Percentiles rank a stretch among this genome's conserved stretches.
Conservation (phyloP, 2,888 invertebrate species). For the Cetonia aurata region DNA sequence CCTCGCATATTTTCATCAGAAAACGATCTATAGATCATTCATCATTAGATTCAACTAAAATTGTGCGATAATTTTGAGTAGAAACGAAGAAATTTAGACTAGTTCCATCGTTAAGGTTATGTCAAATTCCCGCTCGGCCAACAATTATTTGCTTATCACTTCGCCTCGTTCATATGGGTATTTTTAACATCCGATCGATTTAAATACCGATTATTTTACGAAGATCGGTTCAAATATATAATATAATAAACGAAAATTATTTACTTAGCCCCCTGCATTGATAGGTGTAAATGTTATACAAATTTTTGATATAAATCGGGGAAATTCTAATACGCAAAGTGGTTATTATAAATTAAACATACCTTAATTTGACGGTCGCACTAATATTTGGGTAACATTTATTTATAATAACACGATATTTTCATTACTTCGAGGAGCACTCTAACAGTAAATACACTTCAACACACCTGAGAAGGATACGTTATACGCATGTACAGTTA, state of each 20-base stretch:
- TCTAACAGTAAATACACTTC: background rate
- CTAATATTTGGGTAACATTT: constrained; percentile 29
- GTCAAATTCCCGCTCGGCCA: constrained; percentile 24
- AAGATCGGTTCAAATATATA: background rate
- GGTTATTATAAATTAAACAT: constrained; percentile 19
- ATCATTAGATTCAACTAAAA: background rate
- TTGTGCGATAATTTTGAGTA: too few relatives aligned
- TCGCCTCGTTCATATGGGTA: background rate
- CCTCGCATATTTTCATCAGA: background rate
- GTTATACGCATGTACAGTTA: constrained; percentile 33
- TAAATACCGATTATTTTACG: background rate
- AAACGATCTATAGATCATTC: background rate
- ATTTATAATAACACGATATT: constrained; percentile 28
- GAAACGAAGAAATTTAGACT: too few relatives aligned
- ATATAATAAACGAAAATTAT: constrained; percentile 5
- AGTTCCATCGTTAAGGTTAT: constrained; percentile 29
- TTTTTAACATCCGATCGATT: background rate
- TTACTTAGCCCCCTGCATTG: constrained; percentile 31
- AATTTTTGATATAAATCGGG: constrained; percentile 8
- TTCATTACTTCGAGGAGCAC: constrained; percentile 15
- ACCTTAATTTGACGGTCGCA: constrained; percentile 3
- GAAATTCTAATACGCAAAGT: constrained; percentile 1
- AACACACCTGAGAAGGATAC: background rate
- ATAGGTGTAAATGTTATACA: background rate
- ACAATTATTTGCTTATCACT: background rate